Evolutionary conservation across 2,797 vertebrate species (phyloP), one percentile per base, ranked within the genome.

Genomic region (Danionella dracula): DNA sequence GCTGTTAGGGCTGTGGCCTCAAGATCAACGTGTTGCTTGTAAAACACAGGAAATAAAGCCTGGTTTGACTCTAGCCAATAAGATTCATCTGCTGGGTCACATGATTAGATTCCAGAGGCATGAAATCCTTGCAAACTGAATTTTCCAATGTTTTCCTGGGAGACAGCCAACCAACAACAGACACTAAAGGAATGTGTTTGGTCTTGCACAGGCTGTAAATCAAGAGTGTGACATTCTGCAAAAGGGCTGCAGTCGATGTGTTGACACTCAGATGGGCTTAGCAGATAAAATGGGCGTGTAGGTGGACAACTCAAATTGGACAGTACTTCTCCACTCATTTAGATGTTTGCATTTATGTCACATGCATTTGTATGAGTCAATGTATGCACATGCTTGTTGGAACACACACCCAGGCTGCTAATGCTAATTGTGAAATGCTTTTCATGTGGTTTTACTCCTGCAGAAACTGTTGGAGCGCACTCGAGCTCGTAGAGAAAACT

Each of bases 391-490:
- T n/a, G 3, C 23, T 6, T 27, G 23, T 27, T 27, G 3, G 23
- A 27, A 27, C 23, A 27, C 23, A 27, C 23, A 27, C 23, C 23
- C 21, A 12, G 16, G 12, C 31, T 1, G 1, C 2, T 12, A 7
- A 4, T 31, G n/a, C 4, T 31, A 19, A 57, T 17, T 10, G 12
- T 19, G 23, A 2, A 38, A 15, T 16, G 34, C 12, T 21, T 23
- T 6, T 27, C 19, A 6, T 59, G 31, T 53, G 12, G 17, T 5
- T 40, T 54, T 46, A 8, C 64, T 15, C 54, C 7, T 4, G 35
- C 62, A 99, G 96, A 99, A 98, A 93, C 87, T 98, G 37, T 82
- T 99, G 15, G 95, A 98, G 83, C 90, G 96, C 67, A 98, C 96
- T 0, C 91, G 95, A 1, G 96, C 97, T 70, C 93, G 97, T 68